Evolutionary conservation across 2,797 vertebrate species (phyloP).

Genomic region (Eupleurogrammus muticus): DNA sequence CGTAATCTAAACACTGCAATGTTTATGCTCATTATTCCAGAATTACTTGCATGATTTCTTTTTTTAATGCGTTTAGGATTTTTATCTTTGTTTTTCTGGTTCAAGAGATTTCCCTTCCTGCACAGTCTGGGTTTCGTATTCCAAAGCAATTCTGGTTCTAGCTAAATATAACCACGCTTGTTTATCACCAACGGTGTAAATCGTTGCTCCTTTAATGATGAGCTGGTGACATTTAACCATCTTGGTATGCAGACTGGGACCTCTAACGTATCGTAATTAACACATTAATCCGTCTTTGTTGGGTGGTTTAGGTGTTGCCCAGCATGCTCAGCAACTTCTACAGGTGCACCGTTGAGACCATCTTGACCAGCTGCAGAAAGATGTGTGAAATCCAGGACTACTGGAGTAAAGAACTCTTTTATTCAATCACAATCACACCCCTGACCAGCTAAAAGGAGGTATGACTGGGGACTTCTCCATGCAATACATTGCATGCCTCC

Average conservation of each 20-base stretch:
- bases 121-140: background rate
- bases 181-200: background rate
- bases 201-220: background rate
- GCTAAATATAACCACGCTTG: background rate
- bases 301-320: too few relatives aligned
- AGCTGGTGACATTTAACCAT: background rate
- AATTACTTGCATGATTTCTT: background rate
- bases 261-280: too few relatives aligned
- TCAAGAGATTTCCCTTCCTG: background rate
- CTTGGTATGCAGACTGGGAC: background rate
- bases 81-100: background rate
- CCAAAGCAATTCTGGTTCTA: background rate
- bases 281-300: too few relatives aligned
- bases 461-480: too few relatives aligned
- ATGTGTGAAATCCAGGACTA: too few relatives aligned
- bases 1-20: constrained; percentile 49
- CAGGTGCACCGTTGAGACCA: too few relatives aligned
- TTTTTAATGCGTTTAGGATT: constrained; percentile 8
- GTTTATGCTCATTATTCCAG: constrained; percentile 15
- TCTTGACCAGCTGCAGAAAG: too few relatives aligned
- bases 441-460: too few relatives aligned
- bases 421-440: too few relatives aligned
- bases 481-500: too few relatives aligned
- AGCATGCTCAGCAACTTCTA: too few relatives aligned
- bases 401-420: too few relatives aligned